These are phyloP conservation scores for Plecotus auritus DNA, from an alignment of 2,113 vertebrate species.

Conservation along the genomic window DNA sequence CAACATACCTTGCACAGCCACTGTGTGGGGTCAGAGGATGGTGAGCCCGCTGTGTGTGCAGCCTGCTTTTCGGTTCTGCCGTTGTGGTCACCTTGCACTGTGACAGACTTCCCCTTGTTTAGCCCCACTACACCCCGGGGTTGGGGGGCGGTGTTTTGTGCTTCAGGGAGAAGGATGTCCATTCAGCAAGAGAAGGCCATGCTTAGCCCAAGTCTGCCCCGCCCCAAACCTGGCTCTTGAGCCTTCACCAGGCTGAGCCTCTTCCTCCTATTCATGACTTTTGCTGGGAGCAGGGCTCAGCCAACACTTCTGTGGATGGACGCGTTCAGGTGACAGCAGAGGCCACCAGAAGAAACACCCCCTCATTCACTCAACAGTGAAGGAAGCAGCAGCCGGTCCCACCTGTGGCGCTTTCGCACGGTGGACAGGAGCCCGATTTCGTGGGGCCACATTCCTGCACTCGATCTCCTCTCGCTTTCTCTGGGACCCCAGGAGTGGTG, in stretches of 20 bases:
- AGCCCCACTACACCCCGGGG: rapidly evolving
- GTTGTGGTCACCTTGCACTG: rapidly evolving
- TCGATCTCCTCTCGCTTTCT: neutral
- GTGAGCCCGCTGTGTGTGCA: neutral
- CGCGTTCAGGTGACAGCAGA: neutral
- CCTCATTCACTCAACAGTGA: rapidly evolving
- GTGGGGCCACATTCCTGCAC: neutral
- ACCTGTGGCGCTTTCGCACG: rapidly evolving
- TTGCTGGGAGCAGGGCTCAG: neutral
- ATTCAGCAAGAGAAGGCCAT: rapidly evolving
- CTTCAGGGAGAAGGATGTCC: rapidly evolving
- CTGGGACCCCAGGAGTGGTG: neutral
- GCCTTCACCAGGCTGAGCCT: neutral
- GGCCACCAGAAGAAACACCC: rapidly evolving
- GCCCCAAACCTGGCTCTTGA: neutral
- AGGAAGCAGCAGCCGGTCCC: neutral
- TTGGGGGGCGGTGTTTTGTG: rapidly evolving
- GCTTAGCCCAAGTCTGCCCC: neutral
- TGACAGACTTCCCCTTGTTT: neutral
- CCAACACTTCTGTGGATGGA: neutral
- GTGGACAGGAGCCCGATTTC: rapidly evolving
- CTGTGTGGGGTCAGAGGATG: rapidly evolving
- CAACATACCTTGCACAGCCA: rapidly evolving
- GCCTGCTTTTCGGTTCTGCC: neutral
- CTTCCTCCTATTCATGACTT: neutral